Evolutionary conservation across 2,113 vertebrate species (phyloP).

Genomic region (Mobula birostris): DNA sequence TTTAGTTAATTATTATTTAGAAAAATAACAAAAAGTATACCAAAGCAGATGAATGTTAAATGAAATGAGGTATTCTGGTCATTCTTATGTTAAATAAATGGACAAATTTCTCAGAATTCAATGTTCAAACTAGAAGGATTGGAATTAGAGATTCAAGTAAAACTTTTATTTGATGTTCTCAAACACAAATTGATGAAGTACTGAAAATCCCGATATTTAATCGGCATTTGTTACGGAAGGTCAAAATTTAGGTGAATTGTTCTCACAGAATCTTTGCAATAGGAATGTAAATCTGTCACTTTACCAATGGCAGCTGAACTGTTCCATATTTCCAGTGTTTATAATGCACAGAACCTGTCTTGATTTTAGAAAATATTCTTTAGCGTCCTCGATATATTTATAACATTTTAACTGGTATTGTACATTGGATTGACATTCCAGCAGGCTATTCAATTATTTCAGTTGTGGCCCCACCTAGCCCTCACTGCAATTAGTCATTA

Average conservation of each 20-base stretch:
- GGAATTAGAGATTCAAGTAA: neutral
- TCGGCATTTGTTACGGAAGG: neutral
- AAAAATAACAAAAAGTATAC: neutral
- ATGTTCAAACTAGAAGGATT: neutral
- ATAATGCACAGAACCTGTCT: neutral
- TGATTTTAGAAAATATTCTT: neutral
- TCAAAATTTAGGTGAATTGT: neutral
- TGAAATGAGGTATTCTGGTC: neutral
- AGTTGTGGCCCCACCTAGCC: too few species aligned
- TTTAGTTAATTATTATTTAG: neutral
- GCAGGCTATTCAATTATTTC: too few species aligned
- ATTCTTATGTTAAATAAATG: neutral
- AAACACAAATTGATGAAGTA: neutral
- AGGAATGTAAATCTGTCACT: neutral
- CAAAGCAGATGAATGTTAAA: neutral
- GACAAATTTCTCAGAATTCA: slow-evolving; percentile 10
- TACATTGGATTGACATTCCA: neutral
- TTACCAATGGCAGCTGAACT: neutral
- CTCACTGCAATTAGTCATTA: too few species aligned
- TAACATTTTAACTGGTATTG: neutral
- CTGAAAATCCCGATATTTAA: neutral
- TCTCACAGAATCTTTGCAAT: neutral
- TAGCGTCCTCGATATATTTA: neutral
- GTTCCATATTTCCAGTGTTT: neutral
- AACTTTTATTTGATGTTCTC: neutral